Evolutionary conservation across 2,888 invertebrate species (phyloP), one percentile per base, ranked within the genome.

Genomic region (Drosophila merina): DNA sequence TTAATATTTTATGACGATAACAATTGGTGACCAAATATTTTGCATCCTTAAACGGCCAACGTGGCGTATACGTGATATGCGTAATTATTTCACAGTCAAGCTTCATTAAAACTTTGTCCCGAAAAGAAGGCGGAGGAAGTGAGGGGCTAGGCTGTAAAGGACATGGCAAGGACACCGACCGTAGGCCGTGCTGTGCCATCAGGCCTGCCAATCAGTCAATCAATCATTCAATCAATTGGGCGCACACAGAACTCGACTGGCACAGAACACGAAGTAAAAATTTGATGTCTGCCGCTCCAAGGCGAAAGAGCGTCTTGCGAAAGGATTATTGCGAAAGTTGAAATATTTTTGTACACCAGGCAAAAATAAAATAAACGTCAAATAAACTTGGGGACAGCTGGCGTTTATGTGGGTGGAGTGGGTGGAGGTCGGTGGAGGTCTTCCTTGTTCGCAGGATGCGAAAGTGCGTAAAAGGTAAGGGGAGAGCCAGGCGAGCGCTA

Each of bases 311-410:
- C 20, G 20, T 20, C 20, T 20, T 20, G 20, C 54, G 59, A 78
- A 79, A 75, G 74, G 70, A 75, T 81, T 81, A 79, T 67, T 67
- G 58, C 59, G 47, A 79, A 73, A 81, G 71, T 75, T 76, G 54
- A 73, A 72, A 74, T 63, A 73, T 64, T 62, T 62, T 52, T 63
- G 47, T 63, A 30, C 36, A 54, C 71, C 59, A 50, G 71, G 69
- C 66, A 71, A 69, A 77, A 75, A 73, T 74, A 76, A 82, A 77
- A 77, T 76, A 79, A 79, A 82, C 72, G 79, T 79, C 69, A 76
- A 76, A 81, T 81, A 73, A 75, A 84, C 69, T 68, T 72, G 63
- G 45, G 58, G 56, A 66, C 52, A 52, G 72, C 50, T 69, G 70
- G 57, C 30, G 36, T 69, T 14, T 56, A 40, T 40, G 10, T 33